These are phyloP conservation scores for Characodon lateralis DNA, from an alignment of 2,797 vertebrate species.

Conservation along the genomic window DNA sequence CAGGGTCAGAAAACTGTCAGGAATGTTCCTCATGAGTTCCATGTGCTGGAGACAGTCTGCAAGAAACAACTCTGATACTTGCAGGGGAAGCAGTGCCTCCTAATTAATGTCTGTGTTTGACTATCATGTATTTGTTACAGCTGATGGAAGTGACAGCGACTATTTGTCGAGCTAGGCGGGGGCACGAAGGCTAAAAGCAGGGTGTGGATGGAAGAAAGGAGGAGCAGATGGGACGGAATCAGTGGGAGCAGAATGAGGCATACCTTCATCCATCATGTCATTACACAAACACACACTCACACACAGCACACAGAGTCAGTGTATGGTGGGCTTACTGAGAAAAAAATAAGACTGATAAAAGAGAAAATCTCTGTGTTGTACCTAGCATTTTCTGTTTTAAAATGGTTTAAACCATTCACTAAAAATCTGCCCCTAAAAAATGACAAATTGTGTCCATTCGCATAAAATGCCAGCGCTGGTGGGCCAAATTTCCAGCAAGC, in stretches of 20 bases:
- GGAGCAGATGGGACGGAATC: conserved; percentile 71
- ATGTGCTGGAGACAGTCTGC: neutral
- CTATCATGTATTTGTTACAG: conserved; percentile 78
- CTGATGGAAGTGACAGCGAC: conserved; percentile 71
- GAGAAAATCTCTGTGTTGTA: no score
- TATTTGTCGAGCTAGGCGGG: conserved; percentile 66
- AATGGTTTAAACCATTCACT: no score
- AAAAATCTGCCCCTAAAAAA: no score
- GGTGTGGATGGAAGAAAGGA: conserved; percentile 46
- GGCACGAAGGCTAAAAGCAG: conserved; percentile 56
- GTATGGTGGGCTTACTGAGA: conserved; percentile 15
- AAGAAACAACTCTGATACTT: conserved; percentile 15
- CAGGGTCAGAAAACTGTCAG: neutral
- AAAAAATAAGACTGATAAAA: conserved; percentile 4
- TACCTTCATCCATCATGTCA: conserved; percentile 75
- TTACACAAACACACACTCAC: conserved; percentile 8
- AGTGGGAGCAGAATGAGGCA: conserved; percentile 57
- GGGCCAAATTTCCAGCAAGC: no score
- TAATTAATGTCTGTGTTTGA: conserved; percentile 78
- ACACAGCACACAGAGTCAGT: conserved; percentile 23
- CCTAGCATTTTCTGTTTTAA: no score
- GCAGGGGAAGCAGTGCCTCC: conserved; percentile 53
- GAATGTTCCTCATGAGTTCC: neutral
- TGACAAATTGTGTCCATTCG: no score
- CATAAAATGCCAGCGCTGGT: no score